Base-by-base conservation (phyloP, 2,888 invertebrate species). In the Pemphredon lugubris region DNA sequence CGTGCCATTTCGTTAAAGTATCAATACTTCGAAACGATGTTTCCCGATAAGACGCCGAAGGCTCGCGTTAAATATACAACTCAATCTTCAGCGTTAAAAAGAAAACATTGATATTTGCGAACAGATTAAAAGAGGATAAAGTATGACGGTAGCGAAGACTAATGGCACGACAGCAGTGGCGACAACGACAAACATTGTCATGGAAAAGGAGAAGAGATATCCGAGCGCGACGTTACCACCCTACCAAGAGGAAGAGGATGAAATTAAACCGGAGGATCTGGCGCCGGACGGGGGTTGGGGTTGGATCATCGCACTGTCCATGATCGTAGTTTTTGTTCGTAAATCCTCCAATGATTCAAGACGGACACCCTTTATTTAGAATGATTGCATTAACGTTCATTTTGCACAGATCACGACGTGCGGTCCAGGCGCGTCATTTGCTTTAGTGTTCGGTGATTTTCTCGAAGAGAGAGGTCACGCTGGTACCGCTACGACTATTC, bases 221-320 rank as follows among this genome's bases (percentile, higher is more conserved):
- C 60, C 45, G 16, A 68, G 16, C 7, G 18, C 40, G 23, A 54
- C 20, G 2, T 9, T 39, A 21, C 0, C 40, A 39, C 16, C 16
- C 0, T 11, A 47, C 1, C 57, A 59, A 5, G 26, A 37, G 2
- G 32, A 59, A 18, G 50, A 40, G 2, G n/a, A 39, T 11, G 61
- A 81, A 23, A 70, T 78, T 14, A 74, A 51, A 9, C n/a, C 59
- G 7, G 86, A 87, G 30, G 84, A 86, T 45, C 93, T 95, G 78
- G 95, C 96, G 32, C 96, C 96, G 44, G 96, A 96, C 88, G 96
- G 96, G 54, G 96, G 96, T 57, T 96, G 96, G 95, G 96, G 96
- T 59, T 96, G 96, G 96, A 93, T 96, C 91, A 95, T 96, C 72
- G 95, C 96, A 77, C 90, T 96, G 73, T 96, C 96, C 82, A 95